These are phyloP conservation scores for Tiaroga cobitis DNA, from an alignment of 2,797 vertebrate species.

Conservation along the genomic window DNA sequence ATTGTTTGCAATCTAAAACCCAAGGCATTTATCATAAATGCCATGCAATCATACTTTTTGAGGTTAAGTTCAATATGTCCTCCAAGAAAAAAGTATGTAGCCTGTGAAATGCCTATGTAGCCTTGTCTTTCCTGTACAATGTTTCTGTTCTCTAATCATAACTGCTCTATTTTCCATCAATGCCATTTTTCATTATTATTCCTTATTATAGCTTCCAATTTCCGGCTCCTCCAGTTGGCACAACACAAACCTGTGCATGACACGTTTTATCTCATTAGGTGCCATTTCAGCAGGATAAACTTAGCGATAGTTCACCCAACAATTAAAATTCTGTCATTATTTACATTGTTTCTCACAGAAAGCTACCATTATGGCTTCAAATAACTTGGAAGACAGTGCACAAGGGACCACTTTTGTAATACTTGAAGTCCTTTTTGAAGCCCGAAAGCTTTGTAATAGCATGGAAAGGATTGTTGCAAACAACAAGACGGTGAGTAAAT, in stretches of 20 bases:
- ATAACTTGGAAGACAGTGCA: not conserved
- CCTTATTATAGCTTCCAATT: slow-evolving; percentile 9
- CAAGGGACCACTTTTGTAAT: not conserved
- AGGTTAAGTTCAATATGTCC: not conserved
- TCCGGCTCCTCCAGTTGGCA: not conserved
- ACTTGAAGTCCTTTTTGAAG: not conserved
- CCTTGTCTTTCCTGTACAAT: not conserved
- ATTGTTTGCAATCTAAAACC: not conserved
- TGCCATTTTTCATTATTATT: slow-evolving; percentile 5
- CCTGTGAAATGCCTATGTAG: too few relatives aligned
- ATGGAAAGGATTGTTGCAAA: not conserved
- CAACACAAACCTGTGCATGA: not conserved
- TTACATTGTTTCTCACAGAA: not conserved
- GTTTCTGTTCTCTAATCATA: not conserved
- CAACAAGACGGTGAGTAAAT: not conserved
- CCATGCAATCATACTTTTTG: not conserved
- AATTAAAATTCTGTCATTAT: not conserved
- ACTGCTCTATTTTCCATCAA: not conserved
- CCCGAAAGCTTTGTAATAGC: not conserved
- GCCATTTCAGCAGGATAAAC: slow-evolving; percentile 2
- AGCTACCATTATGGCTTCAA: not conserved
- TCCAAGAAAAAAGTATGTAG: not conserved
- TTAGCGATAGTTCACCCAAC: not conserved
- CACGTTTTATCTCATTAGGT: slow-evolving; percentile 5
- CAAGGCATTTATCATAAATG: not conserved